Evolutionary conservation across 1,140 invertebrate genomes (phyloP), one percentile per base, ranked within the genome.

Genomic region (Sarcophaga peregrina): DNA sequence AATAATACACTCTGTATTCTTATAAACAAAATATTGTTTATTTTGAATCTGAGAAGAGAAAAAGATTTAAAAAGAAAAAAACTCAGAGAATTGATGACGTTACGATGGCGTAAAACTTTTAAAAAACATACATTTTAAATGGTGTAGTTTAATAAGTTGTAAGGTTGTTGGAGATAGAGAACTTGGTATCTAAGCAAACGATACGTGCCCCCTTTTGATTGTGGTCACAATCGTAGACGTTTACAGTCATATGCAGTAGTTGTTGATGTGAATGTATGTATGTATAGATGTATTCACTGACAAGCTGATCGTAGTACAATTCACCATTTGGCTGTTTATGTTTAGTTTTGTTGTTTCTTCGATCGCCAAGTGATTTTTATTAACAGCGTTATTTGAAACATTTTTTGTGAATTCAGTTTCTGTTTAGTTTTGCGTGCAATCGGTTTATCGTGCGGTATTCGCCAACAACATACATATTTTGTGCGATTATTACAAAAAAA

Each of bases 391-490:
- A 37, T 37, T 37, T 37, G 25, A 37, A 37, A 37, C 25, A 37
- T 37, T 68, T 5, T 68, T 20, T 68, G 62, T 68, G 1, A 17
- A 50, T 78, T 78, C 47, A 78, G 75, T 78, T 78, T 50, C 20
- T 52, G 17, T 78, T 78, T 20, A 52, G 75, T 50, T 52, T 78
- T 78, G 47, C 75, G 48, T 52, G 75, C 47, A 48, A 25, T 52
- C 75, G 75, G 75, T 78, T 25, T 11, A 78, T 20, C 20, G n/a
- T 78, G 47, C 75, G 75, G 47, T 20, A 78, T 78, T 78, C 17
- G 20, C 62, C 25, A 37, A 37, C 1, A 37, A 37, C 25, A 37
- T 37, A 37, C 25, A 68, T 68, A 25, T 68, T 68, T 52, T 52
- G 8, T 3, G 25, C 25, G 25, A 37, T 52, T 52, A 1, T n/a